Conservation (phyloP, 2,797 vertebrate genomes). For the Sebastes variabilis region DNA sequence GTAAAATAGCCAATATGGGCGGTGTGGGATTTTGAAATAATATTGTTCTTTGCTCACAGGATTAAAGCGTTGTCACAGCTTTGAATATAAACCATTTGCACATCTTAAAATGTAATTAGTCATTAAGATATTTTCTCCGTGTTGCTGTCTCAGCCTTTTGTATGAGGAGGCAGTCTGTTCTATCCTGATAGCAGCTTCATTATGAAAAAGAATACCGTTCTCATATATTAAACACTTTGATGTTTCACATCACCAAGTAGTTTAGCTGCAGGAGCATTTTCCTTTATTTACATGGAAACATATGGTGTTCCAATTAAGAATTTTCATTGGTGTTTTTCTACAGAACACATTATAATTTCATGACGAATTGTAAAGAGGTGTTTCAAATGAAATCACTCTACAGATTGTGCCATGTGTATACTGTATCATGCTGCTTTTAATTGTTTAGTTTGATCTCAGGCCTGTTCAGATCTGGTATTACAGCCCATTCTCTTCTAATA, state of each 20-base stretch:
- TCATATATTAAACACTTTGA: conserved; percentile 66
- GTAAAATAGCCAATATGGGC: conserved; percentile 26
- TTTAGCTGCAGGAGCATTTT: conserved; percentile 37
- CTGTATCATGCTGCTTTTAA: not conserved
- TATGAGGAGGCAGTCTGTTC: conserved; percentile 60
- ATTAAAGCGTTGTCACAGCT: conserved; percentile 60
- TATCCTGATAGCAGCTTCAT: conserved; percentile 68
- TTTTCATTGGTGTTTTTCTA: not conserved
- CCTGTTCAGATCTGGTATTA: not conserved
- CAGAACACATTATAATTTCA: not conserved
- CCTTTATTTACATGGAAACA: conserved; percentile 54
- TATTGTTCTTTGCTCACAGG: conserved; percentile 61
- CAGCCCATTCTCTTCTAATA: too few relatives aligned
- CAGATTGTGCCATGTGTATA: not conserved
- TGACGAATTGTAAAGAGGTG: not conserved
- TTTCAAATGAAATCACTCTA: conserved; percentile 7
- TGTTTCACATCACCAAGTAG: conserved; percentile 41
- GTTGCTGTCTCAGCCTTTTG: conserved; percentile 58
- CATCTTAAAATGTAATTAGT: conserved; percentile 76
- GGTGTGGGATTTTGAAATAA: conserved; percentile 43
- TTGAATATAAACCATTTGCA: conserved; percentile 69
- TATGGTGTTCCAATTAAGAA: conserved; percentile 25
- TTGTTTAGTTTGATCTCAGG: not conserved
- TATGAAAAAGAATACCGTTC: conserved; percentile 36
- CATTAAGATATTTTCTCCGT: conserved; percentile 67